Evolutionary conservation across 1,140 invertebrate species (phyloP).

Genomic region (Leptinotarsa lineolata): DNA sequence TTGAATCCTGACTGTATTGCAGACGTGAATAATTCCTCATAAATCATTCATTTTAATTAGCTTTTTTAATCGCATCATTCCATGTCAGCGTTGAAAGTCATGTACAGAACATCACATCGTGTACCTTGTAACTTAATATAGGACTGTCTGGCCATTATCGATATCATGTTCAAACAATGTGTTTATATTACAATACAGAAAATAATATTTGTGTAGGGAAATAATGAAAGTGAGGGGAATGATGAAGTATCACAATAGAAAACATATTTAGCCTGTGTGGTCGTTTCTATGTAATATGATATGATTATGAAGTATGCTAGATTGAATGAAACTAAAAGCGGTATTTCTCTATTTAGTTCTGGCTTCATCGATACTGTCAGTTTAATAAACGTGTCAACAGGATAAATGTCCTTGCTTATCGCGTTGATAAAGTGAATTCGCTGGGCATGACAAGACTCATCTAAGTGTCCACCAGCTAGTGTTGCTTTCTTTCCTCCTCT

Average conservation of each 20-base stretch:
- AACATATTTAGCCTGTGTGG: background rate
- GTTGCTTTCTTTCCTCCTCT: no score
- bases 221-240: background rate
- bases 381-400: no score
- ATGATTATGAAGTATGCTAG: background rate
- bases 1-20: background rate
- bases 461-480: no score
- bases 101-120: slow-evolving; percentile 6
- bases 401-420: no score
- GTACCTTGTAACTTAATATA: slow-evolving; percentile 16
- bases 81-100: slow-evolving; percentile 1
- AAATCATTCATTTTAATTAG: slow-evolving; percentile 4
- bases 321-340: no score
- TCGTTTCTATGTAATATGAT: slow-evolving; percentile 6
- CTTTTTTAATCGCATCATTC: slow-evolving; percentile 10
- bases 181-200: slow-evolving; percentile 13
- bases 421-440: no score
- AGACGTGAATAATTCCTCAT: background rate
- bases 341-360: no score
- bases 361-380: no score
- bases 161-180: slow-evolving; percentile 13
- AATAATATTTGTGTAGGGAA: slow-evolving; percentile 2
- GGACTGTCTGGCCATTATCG: slow-evolving; percentile 6
- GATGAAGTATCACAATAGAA: background rate
- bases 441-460: no score